Percentiles rank a stretch among this genome's conserved stretches.
These are phyloP conservation scores for Blastobasis adustella DNA, from an alignment of 2,888 invertebrate species.

Conservation along the genomic window DNA sequence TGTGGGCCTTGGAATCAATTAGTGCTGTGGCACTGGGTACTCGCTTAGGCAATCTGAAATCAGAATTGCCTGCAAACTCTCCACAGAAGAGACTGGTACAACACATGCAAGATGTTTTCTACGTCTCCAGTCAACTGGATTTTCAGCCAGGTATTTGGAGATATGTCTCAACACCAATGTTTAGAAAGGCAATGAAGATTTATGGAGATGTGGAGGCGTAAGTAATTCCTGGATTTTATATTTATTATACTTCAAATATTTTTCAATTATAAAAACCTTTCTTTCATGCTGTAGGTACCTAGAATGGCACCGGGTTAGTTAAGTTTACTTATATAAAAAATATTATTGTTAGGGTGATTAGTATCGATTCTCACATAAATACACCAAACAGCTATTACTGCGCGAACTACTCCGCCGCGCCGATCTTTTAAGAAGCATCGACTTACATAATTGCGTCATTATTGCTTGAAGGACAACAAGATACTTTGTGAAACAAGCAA, in stretches of 20 bases:
- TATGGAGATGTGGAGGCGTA: slow-evolving; percentile 46
- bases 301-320: too few relatives aligned
- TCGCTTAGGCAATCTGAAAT: slow-evolving; percentile 46
- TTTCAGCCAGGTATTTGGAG: slow-evolving; percentile 45
- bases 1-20: slow-evolving; percentile 78
- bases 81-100: slow-evolving; percentile 42
- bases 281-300: too few relatives aligned
- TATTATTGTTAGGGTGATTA: too few relatives aligned
- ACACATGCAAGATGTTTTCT: slow-evolving; percentile 38
- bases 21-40: slow-evolving; percentile 51
- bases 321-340: too few relatives aligned
- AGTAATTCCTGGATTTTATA: slow-evolving; percentile 10
- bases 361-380: too few relatives aligned
- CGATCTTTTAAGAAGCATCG: too few relatives aligned
- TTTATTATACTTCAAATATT: too few relatives aligned
- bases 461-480: slow-evolving; percentile 1
- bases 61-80: slow-evolving; percentile 42
- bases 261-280: too few relatives aligned
- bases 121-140: slow-evolving; percentile 32
- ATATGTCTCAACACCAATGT: slow-evolving; percentile 36
- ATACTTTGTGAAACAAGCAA: slow-evolving; percentile 14
- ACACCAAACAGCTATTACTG: too few relatives aligned
- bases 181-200: slow-evolving; percentile 40
- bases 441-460: too few relatives aligned
- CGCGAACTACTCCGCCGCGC: too few relatives aligned